Conservation (phyloP, 2,797 vertebrate genomes). For the Chelmon rostratus region DNA sequence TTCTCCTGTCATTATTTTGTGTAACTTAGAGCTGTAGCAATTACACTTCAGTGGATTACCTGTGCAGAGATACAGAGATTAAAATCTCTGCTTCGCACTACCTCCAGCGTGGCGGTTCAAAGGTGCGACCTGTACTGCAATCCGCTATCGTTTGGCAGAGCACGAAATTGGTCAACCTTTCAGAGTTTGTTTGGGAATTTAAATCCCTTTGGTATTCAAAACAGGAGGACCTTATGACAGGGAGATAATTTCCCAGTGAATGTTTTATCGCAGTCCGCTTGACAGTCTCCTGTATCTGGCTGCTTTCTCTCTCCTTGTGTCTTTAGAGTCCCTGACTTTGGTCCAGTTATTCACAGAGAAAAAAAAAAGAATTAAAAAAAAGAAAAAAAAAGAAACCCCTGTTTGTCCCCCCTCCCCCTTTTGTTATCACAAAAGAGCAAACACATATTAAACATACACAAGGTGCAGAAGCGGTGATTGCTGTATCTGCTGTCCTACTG, state of each 20-base stretch:
- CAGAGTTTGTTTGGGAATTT: slow-evolving; percentile 75
- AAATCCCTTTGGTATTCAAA: slow-evolving; percentile 83
- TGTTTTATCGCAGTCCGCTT: slow-evolving; percentile 75
- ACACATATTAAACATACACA: slow-evolving; percentile 77
- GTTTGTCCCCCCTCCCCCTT: slow-evolving; percentile 50
- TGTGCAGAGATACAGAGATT: slow-evolving; percentile 80
- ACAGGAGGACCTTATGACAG: slow-evolving; percentile 73
- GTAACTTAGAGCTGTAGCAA: slow-evolving; percentile 85
- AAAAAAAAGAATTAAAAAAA: slow-evolving; percentile 17
- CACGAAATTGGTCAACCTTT: slow-evolving; percentile 74
- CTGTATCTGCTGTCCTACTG: slow-evolving; percentile 78
- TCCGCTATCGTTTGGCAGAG: slow-evolving; percentile 62
- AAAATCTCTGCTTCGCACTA: slow-evolving; percentile 61
- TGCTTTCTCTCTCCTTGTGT: slow-evolving; percentile 68
- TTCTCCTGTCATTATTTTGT: slow-evolving; percentile 73
- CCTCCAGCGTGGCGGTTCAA: slow-evolving; percentile 62
- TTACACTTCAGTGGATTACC: slow-evolving; percentile 90
- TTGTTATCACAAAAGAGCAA: slow-evolving; percentile 79
- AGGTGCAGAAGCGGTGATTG: slow-evolving; percentile 77
- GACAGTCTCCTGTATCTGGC: slow-evolving; percentile 68
- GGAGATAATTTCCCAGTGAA: slow-evolving; percentile 76
- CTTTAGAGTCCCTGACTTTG: slow-evolving; percentile 78
- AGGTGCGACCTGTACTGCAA: slow-evolving; percentile 64
- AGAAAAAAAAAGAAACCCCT: slow-evolving; percentile 40
- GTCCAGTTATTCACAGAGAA: slow-evolving; percentile 66